These are phyloP conservation scores for Odocoileus virginianus DNA, from an alignment of 2,113 vertebrate genomes.

Conservation along the genomic window DNA sequence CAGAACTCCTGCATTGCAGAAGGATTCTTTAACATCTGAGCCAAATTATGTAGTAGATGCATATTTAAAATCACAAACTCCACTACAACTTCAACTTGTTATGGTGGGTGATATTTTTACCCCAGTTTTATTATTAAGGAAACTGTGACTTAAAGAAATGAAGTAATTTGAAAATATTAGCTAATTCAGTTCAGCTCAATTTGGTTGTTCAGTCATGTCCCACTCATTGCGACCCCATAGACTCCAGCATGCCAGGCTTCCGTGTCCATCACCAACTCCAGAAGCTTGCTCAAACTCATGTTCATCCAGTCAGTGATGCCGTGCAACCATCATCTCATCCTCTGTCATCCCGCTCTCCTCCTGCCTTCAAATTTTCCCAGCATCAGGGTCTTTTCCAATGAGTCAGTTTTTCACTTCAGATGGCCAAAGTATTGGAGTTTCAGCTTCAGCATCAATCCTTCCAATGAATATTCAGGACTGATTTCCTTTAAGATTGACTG, in stretches of 20 bases:
- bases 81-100: neutral
- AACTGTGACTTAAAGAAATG: neutral
- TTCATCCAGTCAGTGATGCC: neutral
- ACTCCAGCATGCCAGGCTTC: neutral
- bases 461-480: neutral
- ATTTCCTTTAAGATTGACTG: neutral
- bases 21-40: neutral
- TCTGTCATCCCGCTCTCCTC: neutral
- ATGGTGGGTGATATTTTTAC: neutral
- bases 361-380: neutral
- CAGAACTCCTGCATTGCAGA: neutral
- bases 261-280: neutral
- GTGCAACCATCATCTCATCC: neutral
- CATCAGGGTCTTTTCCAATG: neutral
- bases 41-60: neutral
- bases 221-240: neutral
- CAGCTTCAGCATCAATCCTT: neutral
- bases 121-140: neutral
- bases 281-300: neutral
- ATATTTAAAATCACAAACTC: neutral
- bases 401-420: neutral
- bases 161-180: neutral
- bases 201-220: rapidly evolving
- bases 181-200: neutral
- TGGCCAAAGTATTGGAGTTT: neutral